Percentiles rank a stretch among this genome's conserved stretches.
phyloP scores from a whole-genome alignment of 2,113 vertebrate genomes.

The Paramormyrops kingsleyae region DNA sequence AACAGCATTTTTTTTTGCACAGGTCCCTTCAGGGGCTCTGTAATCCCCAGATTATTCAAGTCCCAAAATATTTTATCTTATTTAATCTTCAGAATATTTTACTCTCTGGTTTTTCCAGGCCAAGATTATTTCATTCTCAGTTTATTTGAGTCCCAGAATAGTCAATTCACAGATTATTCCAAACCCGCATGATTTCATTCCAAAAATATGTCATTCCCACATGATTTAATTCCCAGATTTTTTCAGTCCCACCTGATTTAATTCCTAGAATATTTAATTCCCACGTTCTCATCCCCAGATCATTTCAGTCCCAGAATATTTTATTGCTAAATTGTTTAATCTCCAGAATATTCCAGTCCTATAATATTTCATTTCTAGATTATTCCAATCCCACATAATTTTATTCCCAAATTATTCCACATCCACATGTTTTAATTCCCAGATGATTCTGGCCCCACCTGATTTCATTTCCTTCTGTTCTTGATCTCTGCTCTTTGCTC shows the following conservation, averaged over 20 bases:
- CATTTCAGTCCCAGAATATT: neutral
- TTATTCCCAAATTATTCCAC: neutral
- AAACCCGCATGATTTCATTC: too few relatives aligned
- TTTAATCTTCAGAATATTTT: neutral
- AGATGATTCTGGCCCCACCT: neutral
- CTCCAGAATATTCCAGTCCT: neutral
- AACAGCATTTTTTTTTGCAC: neutral
- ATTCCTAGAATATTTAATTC: neutral
- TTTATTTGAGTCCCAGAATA: neutral
- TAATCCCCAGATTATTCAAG: neutral
- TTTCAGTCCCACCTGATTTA: neutral
- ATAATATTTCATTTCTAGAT: neutral
- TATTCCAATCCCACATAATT: neutral
- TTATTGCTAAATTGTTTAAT: neutral
- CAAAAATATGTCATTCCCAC: too few relatives aligned
- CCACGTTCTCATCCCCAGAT: neutral
- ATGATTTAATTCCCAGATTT: neutral
- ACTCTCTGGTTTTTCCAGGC: neutral
- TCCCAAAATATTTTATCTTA: neutral
- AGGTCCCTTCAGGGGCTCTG: too few relatives aligned
- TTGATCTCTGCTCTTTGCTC: neutral
- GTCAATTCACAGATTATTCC: too few relatives aligned
- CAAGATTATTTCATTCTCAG: too few relatives aligned
- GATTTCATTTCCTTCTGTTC: neutral
- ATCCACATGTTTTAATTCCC: neutral